A percentile compares a stretch with the other conserved stretches of the same genome.
phyloP scores from a whole-genome alignment of 2,797 vertebrate genomes.

The Pipistrellus kuhlii region DNA sequence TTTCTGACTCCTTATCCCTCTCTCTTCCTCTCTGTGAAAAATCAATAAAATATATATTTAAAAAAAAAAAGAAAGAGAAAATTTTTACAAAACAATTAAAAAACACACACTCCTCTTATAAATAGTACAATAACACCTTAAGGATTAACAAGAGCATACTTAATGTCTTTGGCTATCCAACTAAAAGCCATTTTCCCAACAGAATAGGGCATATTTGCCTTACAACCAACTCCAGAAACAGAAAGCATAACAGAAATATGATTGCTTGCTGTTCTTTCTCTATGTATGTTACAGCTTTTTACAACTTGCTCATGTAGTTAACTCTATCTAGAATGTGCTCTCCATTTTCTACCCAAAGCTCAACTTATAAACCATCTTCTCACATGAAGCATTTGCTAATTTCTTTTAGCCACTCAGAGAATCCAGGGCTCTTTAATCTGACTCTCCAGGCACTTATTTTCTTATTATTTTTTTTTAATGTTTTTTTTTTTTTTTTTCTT shows the following conservation, averaged over 20 bases:
- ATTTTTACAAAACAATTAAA: conserved; percentile 77
- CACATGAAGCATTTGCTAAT: background rate
- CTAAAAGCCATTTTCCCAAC: conserved; percentile 79
- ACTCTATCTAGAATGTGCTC: background rate
- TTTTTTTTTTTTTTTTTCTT: conserved; percentile 32
- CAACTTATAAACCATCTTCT: background rate
- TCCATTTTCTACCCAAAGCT: background rate
- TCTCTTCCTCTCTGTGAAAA: too few relatives aligned
- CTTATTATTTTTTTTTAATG: background rate
- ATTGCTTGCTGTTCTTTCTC: background rate
- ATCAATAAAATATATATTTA: too few relatives aligned
- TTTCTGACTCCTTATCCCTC: too few relatives aligned
- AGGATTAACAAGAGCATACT: conserved; percentile 73
- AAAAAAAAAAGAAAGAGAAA: too few relatives aligned
- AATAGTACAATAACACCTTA: conserved; percentile 74
- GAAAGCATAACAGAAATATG: conserved; percentile 71
- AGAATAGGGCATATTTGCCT: conserved; percentile 65
- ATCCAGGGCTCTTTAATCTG: background rate
- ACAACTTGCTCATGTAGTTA: background rate
- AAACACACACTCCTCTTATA: conserved; percentile 74
- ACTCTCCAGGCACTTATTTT: background rate
- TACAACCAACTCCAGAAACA: conserved; percentile 67
- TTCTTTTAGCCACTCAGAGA: background rate
- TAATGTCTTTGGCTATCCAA: conserved; percentile 83
- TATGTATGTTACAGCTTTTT: background rate